Conservation (phyloP, 92 coral and sea anemone species). For the Pocillopora grandis region DNA sequence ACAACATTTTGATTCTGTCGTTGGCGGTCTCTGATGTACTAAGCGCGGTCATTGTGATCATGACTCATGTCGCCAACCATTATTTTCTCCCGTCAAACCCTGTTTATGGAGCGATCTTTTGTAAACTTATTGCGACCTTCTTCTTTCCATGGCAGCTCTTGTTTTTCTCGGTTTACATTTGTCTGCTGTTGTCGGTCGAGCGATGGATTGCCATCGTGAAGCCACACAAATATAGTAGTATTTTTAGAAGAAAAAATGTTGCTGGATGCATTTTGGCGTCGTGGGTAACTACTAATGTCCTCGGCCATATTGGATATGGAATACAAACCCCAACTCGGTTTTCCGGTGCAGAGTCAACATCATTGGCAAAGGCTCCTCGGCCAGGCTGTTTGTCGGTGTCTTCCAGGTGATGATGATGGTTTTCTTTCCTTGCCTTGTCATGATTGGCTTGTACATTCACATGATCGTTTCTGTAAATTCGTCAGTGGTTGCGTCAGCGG, state of each 20-base stretch:
- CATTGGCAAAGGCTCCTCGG: neutral
- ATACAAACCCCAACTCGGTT: neutral
- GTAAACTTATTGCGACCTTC: conserved; percentile 66
- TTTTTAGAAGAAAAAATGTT: conserved; percentile 46
- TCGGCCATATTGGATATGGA: neutral
- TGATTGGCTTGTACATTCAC: conserved; percentile 60
- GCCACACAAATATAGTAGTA: conserved; percentile 65
- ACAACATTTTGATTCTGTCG: conserved; percentile 9
- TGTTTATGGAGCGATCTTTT: conserved; percentile 61
- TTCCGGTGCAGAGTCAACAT: neutral
- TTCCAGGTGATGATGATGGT: conserved; percentile 40
- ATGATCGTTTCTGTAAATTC: conserved; percentile 34
- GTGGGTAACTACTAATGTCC: conserved; percentile 37
- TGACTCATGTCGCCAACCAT: conserved; percentile 13
- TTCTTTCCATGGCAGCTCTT: conserved; percentile 65
- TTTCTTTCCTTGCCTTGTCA: conserved; percentile 45
- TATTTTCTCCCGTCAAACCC: conserved; percentile 13
- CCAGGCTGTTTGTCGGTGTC: conserved; percentile 12
- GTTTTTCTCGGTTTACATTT: conserved; percentile 68
- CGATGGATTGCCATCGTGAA: conserved; percentile 86
- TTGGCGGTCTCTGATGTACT: conserved; percentile 36
- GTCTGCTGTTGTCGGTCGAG: conserved; percentile 73
- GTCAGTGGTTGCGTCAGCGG: conserved; percentile 22
- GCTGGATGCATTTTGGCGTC: conserved; percentile 48
- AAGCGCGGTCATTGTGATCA: conserved; percentile 19